Conservation (phyloP, 1,140 invertebrate genomes). For the Tetragnatha versicolor region DNA sequence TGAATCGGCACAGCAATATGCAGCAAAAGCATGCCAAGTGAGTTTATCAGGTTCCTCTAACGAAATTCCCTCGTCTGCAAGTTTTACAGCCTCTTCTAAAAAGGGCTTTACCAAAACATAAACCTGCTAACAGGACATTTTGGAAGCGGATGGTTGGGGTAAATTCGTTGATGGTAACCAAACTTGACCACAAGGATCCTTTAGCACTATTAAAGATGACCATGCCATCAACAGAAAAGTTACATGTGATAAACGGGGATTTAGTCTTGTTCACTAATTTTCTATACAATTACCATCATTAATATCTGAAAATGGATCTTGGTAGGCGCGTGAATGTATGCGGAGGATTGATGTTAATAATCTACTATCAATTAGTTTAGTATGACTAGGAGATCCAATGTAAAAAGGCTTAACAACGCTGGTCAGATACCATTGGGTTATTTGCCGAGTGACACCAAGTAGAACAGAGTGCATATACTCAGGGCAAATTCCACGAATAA, state of each 20-base stretch:
- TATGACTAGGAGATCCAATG: not conserved
- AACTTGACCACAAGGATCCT: not conserved
- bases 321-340: no score
- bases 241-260: not conserved
- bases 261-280: not conserved
- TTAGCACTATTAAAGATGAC: not conserved
- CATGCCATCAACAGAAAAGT: not conserved
- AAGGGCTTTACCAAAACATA: not conserved
- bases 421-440: not conserved
- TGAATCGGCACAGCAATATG: not conserved
- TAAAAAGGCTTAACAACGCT: not conserved
- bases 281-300: slow-evolving; percentile 7
- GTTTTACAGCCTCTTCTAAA: not conserved
- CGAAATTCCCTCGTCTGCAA: not conserved
- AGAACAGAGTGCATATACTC: no score
- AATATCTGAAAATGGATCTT: not conserved
- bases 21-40: not conserved
- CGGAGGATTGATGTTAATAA: no score
- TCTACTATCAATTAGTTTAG: no score
- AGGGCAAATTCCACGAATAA: no score
- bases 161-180: not conserved
- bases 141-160: not conserved
- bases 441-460: not conserved
- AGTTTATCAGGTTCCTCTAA: not conserved
- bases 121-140: slow-evolving; percentile 1